phyloP scores from a whole-genome alignment of 2,113 vertebrate genomes.

The Sinocyclocheilus maitianheensis region DNA sequence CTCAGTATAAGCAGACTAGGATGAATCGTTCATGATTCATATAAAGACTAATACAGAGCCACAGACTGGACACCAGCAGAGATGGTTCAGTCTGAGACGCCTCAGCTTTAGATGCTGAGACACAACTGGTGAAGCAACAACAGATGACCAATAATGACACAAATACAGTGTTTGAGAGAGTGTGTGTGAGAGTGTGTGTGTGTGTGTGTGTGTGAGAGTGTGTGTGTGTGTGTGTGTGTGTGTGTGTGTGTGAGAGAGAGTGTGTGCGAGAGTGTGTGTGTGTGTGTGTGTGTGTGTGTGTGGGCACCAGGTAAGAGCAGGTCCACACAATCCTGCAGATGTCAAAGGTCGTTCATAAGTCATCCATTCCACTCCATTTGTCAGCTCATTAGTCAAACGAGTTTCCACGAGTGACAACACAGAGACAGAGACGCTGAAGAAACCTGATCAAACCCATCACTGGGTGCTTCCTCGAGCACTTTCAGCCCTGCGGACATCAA shows the following conservation, averaged over 20 bases:
- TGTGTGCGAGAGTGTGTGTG: no score
- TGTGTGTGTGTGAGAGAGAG: background rate
- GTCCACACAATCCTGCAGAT: background rate
- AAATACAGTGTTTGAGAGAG: no score
- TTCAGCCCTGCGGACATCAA: background rate
- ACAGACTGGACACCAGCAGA: background rate
- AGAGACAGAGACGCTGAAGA: background rate
- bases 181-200: no score
- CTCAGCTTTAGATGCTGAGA: background rate
- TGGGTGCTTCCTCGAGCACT: no score
- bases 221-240: background rate
- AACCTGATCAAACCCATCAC: background rate
- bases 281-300: background rate
- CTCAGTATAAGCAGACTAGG: background rate
- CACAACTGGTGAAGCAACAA: background rate
- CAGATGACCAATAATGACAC: background rate
- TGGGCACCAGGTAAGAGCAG: background rate
- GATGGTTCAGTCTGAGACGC: background rate
- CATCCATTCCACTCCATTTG: background rate
- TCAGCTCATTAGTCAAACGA: background rate
- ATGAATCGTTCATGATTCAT: no score
- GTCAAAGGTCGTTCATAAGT: background rate
- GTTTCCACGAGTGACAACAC: background rate
- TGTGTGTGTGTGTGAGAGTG: background rate
- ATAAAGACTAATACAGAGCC: background rate